Percentiles rank a stretch among this genome's conserved stretches.
phyloP scores from a whole-genome alignment of 2,888 invertebrate genomes.

The Loripinus fragilis region DNA sequence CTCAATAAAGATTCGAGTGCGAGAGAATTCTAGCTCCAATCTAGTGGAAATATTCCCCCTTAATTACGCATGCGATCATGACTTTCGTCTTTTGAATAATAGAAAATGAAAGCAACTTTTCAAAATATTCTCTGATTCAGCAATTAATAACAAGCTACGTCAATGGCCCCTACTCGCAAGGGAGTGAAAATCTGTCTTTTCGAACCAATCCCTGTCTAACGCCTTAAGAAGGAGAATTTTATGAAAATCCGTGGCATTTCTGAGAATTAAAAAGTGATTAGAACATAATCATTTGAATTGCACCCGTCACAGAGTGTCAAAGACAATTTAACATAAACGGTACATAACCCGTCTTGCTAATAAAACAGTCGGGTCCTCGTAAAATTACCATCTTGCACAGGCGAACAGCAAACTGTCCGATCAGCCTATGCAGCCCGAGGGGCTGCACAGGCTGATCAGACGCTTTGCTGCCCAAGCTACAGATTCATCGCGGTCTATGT shows the following conservation, averaged over 20 bases:
- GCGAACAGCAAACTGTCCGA: no score
- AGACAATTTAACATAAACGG: conserved; percentile 16
- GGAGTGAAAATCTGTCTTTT: conserved; percentile 9
- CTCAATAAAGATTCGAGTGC: conserved; percentile 24
- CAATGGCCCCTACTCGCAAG: conserved; percentile 20
- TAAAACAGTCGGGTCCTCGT: no score
- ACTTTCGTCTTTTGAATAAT: conserved; percentile 33
- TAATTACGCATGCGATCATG: conserved; percentile 45
- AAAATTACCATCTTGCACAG: no score
- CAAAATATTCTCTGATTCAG: conserved; percentile 36
- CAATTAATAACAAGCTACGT: conserved; percentile 32
- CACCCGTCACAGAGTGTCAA: conserved; percentile 3
- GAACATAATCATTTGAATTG: conserved; percentile 49
- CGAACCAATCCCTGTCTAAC: background rate
- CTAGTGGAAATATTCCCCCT: conserved; percentile 44
- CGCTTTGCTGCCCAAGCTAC: no score
- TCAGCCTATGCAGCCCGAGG: no score
- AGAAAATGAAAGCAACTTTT: conserved; percentile 38
- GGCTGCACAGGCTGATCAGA: no score
- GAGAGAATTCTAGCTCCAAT: conserved; percentile 25
- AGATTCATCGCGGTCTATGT: no score
- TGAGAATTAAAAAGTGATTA: conserved; percentile 53
- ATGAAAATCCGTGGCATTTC: conserved; percentile 39
- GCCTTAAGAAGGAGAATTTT: conserved; percentile 12
- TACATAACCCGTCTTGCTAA: background rate